Evolutionary conservation across 2,888 invertebrate species (phyloP), one percentile per base, ranked within the genome.

Genomic region (Therioaphis trifolii): DNA sequence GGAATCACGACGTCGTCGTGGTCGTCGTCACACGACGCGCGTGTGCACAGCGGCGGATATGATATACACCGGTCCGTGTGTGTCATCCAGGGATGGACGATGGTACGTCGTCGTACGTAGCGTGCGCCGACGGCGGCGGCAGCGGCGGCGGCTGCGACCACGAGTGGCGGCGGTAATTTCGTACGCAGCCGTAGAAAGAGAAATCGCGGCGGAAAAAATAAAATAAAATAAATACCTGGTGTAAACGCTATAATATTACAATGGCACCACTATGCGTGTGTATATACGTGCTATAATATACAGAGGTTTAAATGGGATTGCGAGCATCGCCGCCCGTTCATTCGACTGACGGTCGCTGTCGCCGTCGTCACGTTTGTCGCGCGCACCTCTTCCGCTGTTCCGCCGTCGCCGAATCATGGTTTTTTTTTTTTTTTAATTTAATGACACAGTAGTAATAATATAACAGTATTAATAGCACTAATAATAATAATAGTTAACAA

Each of bases 301-400:
- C 77, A n/a, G n/a, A n/a, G 46, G 78, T 66, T 77, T 78, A 78
- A 78, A 78, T 68, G 78, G 52, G n/a, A 55, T 68, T 40, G 68
- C 78, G 68, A 52, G 78, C 78, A 27, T 24, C 18, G 52, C 49
- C 35, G 40, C n/a, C 40, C 78, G 68, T 68, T 78, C 78, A 78
- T 78, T 78, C 78, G 82, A 69, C 72, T 46, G 61, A 46, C 24
- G 82, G 49, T 29, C 61, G 69, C n/a, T 63, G 72, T 21, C 61
- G 55, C 5, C 40, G 43, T 14, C 61, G 61, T 14, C 27, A 27
- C n/a, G n/a, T 63, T 29, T 21, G 58, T 58, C 58, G 58, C 58
- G 58, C 63, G 63, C 63, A 63, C 63, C 63, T 63, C 14, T 29
- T 61, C 27, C 61, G 27, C 61, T 35, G 24, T 4, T 9, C 52